These are phyloP conservation scores for Luperina nickerlii DNA, from an alignment of 2,888 invertebrate genomes.

Conservation along the genomic window DNA sequence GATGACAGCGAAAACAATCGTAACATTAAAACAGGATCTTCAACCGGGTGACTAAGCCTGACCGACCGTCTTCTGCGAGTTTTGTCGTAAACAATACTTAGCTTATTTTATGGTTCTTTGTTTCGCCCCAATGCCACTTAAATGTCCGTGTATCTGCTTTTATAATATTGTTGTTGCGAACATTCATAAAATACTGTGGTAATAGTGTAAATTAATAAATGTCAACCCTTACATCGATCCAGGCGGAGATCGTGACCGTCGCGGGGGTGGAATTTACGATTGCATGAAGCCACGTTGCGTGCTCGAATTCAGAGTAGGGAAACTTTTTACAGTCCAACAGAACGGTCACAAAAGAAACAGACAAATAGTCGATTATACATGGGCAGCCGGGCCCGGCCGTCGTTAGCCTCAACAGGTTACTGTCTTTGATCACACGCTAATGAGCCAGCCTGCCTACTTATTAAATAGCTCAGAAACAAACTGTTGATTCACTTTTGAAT, in stretches of 20 bases:
- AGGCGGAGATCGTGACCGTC: slow-evolving; percentile 65
- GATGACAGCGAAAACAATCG: slow-evolving; percentile 65
- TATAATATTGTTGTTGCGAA: slow-evolving; percentile 23
- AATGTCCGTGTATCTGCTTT: slow-evolving; percentile 31
- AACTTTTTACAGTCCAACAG: slow-evolving; percentile 50
- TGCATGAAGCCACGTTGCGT: slow-evolving; percentile 70
- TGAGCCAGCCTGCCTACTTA: slow-evolving; percentile 51
- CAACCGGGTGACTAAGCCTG: slow-evolving; percentile 60
- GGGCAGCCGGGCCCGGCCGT: slow-evolving; percentile 32
- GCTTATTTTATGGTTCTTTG: slow-evolving; percentile 50
- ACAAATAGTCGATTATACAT: slow-evolving; percentile 65
- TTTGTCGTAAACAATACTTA: slow-evolving; percentile 39
- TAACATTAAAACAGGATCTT: slow-evolving; percentile 54
- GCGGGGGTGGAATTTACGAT: slow-evolving; percentile 71
- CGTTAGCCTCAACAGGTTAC: slow-evolving; percentile 73
- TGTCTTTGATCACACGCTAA: slow-evolving; percentile 65
- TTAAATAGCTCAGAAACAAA: slow-evolving; percentile 62
- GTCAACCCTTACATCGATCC: slow-evolving; percentile 65
- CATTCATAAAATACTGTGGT: slow-evolving; percentile 23
- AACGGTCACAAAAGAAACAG: slow-evolving; percentile 52
- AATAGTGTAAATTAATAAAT: slow-evolving; percentile 48
- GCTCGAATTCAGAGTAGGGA: slow-evolving; percentile 57
- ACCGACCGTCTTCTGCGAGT: slow-evolving; percentile 34
- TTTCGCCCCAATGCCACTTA: slow-evolving; percentile 26
- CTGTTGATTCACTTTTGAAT: slow-evolving; percentile 65